Evolutionary conservation across 2,113 vertebrate genomes (phyloP).

Genomic region (Xenopus laevis): DNA sequence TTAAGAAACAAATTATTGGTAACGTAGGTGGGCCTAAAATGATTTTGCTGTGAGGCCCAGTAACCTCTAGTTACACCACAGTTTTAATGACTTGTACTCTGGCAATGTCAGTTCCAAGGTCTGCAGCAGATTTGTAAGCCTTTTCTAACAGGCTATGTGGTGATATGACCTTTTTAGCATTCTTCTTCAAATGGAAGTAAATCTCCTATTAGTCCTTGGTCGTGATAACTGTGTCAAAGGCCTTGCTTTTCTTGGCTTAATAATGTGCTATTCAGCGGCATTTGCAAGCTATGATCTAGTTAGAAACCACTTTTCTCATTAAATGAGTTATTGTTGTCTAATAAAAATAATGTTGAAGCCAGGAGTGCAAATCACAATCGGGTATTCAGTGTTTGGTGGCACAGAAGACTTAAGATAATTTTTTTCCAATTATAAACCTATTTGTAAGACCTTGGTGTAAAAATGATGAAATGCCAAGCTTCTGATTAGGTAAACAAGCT

Average conservation of each 20-base stretch:
- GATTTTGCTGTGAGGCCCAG: too few species aligned
- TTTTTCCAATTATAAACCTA: slow-evolving; percentile 58
- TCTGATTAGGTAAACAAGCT: slow-evolving; percentile 53
- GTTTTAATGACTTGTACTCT: too few species aligned
- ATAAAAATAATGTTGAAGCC: slow-evolving; percentile 58
- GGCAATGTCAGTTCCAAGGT: too few species aligned
- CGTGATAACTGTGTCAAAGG: background rate
- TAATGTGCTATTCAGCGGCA: background rate
- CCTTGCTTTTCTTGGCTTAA: slow-evolving; percentile 5
- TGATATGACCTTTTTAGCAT: background rate
- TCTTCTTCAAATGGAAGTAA: background rate
- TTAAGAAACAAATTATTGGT: too few species aligned
- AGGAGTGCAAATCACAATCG: slow-evolving; percentile 54
- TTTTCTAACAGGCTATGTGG: too few species aligned
- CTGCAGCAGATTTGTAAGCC: too few species aligned
- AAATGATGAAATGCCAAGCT: slow-evolving; percentile 51
- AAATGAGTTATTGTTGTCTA: slow-evolving; percentile 61
- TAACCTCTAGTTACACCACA: too few species aligned
- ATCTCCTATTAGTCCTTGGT: slow-evolving; percentile 2
- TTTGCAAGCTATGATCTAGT: slow-evolving; percentile 25
- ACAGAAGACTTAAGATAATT: slow-evolving; percentile 48
- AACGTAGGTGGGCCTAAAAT: too few species aligned
- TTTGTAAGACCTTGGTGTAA: slow-evolving; percentile 53
- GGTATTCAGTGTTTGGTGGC: slow-evolving; percentile 56
- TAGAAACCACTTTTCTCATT: slow-evolving; percentile 54